These are phyloP conservation scores for Brassicogethes aeneus DNA, from an alignment of 2,888 invertebrate species.

Conservation along the genomic window DNA sequence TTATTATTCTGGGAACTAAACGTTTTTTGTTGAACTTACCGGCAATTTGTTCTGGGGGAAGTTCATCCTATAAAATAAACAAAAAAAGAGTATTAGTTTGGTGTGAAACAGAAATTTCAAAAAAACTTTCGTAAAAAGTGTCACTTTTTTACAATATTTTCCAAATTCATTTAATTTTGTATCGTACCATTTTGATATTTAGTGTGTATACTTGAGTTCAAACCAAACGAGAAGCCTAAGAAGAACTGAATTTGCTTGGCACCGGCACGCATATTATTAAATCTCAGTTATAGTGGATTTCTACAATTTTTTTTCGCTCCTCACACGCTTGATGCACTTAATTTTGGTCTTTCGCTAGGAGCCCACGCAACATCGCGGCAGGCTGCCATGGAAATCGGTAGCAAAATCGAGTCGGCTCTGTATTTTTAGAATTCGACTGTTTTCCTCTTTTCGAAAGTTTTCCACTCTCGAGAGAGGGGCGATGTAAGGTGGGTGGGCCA, in stretches of 20 bases:
- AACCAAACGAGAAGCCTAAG: slow-evolving; percentile 10
- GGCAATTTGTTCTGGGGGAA: slow-evolving; percentile 85
- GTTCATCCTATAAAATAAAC: slow-evolving; percentile 65
- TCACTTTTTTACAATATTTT: too few relatives aligned
- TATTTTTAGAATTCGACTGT: slow-evolving; percentile 33
- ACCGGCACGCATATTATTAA: slow-evolving; percentile 17
- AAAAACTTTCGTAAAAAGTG: too few relatives aligned
- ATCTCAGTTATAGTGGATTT: slow-evolving; percentile 36
- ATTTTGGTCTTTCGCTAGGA: too few relatives aligned
- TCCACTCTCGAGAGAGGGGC: too few relatives aligned
- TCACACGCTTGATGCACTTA: too few relatives aligned
- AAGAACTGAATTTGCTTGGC: slow-evolving; percentile 16
- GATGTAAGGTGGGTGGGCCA: too few relatives aligned
- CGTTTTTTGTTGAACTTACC: too few relatives aligned
- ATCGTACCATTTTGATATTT: slow-evolving; percentile 11
- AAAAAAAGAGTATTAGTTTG: slow-evolving; percentile 8
- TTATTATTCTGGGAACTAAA: too few relatives aligned
- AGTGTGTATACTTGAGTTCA: slow-evolving; percentile 3
- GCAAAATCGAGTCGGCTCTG: slow-evolving; percentile 21
- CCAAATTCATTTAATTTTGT: too few relatives aligned
- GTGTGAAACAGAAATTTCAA: too few relatives aligned
- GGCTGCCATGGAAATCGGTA: slow-evolving; percentile 21
- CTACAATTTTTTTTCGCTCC: too few relatives aligned
- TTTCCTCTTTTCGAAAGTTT: too few relatives aligned
- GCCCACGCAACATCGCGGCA: slow-evolving; percentile 9